Evolutionary conservation across 30 jellyfish, hydroid and myxozoan species (phyloP).

Genomic region (Hydractinia symbiolongicarpus): DNA sequence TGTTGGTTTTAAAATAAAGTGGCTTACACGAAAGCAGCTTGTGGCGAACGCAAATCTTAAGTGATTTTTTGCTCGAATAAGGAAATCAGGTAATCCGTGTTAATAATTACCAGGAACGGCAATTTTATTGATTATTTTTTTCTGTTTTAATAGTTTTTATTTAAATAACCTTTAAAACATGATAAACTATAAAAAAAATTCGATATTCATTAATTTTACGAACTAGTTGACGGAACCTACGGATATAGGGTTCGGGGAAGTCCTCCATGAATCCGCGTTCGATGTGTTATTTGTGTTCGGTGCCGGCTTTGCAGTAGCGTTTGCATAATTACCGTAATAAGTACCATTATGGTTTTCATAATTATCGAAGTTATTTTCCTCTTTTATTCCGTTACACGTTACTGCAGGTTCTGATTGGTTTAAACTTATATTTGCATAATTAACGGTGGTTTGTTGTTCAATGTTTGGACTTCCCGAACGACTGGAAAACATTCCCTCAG

Average conservation of each 20-base stretch:
- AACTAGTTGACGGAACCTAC: constrained; percentile 1
- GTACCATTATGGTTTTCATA: constrained; percentile 4
- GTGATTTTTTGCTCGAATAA: too few relatives aligned
- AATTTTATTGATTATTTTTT: too few relatives aligned
- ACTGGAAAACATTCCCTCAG: constrained; percentile 73
- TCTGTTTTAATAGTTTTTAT: too few relatives aligned
- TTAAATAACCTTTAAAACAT: too few relatives aligned
- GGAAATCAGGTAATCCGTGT: too few relatives aligned
- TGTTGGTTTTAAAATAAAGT: too few relatives aligned
- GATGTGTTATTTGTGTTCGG: constrained; percentile 1
- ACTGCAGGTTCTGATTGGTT: constrained; percentile 3
- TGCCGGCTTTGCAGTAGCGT: neutral
- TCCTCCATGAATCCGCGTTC: constrained; percentile 6
- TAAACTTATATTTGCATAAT: neutral
- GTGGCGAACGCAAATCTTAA: too few relatives aligned
- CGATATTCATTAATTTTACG: neutral
- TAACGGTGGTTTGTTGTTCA: neutral
- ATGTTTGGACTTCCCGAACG: constrained; percentile 77
- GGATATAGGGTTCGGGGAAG: constrained; percentile 15
- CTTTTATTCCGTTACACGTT: neutral
- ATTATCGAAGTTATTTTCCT: neutral
- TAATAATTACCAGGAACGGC: too few relatives aligned
- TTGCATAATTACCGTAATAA: neutral
- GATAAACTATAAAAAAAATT: neutral
- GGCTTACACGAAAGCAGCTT: too few relatives aligned